These are phyloP conservation scores for Crax fasciolata DNA, from an alignment of 2,797 vertebrate genomes.

Conservation along the genomic window DNA sequence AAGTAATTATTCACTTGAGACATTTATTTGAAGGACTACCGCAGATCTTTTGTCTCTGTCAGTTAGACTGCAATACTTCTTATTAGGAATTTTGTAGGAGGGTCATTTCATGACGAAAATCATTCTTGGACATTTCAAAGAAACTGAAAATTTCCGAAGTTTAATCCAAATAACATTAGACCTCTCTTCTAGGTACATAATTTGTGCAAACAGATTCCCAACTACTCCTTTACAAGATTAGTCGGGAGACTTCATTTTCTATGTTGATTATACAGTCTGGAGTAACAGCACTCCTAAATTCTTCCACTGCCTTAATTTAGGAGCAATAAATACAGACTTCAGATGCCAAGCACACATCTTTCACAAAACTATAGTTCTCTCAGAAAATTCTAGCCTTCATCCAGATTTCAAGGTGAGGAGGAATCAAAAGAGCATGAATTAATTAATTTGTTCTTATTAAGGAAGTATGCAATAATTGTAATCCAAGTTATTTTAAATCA, in stretches of 20 bases:
- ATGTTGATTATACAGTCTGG: background rate
- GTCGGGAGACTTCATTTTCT: background rate
- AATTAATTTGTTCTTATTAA: background rate
- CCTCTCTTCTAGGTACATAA: background rate
- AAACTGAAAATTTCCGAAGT: background rate
- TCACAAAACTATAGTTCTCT: background rate
- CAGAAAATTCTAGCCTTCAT: background rate
- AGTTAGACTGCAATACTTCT: conserved; percentile 54
- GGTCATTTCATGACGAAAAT: conserved; percentile 49
- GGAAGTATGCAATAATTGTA: background rate
- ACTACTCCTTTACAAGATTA: background rate
- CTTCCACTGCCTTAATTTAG: background rate
- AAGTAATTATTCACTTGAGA: conserved; percentile 77
- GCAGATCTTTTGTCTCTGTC: conserved; percentile 70
- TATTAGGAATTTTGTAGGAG: conserved; percentile 48
- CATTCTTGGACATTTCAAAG: background rate
- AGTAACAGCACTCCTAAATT: background rate
- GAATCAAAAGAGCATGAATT: background rate
- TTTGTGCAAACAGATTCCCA: background rate
- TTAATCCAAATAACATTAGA: background rate
- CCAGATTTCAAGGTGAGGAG: background rate
- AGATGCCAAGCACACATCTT: background rate
- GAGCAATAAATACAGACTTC: background rate
- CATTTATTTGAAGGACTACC: conserved; percentile 73
- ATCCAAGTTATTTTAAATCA: background rate